Conservation (phyloP, 92 coral and sea anemone species). For the Bergia sp. region DNA sequence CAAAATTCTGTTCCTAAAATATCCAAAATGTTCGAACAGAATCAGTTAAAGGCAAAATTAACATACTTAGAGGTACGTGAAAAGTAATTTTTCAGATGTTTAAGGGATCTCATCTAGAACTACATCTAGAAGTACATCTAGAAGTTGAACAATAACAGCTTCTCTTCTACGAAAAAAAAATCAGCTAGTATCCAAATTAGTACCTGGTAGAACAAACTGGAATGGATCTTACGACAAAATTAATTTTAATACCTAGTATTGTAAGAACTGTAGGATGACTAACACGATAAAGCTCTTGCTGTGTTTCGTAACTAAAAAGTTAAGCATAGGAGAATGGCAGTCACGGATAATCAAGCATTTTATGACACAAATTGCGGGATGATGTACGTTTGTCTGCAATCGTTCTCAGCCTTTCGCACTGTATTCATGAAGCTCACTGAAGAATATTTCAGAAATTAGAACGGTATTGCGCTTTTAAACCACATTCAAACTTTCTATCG, state of each 20-base stretch:
- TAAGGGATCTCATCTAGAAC: too few relatives aligned
- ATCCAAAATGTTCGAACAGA: not conserved
- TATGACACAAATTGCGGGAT: not conserved
- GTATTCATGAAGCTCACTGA: too few relatives aligned
- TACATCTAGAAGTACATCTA: too few relatives aligned
- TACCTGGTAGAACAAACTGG: not conserved
- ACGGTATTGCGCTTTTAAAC: not conserved
- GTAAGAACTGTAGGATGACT: not conserved
- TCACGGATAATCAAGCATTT: not conserved
- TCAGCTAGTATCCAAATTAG: not conserved
- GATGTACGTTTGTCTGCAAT: not conserved
- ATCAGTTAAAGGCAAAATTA: not conserved
- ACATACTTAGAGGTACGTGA: not conserved
- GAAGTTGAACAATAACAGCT: not conserved
- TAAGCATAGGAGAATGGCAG: not conserved
- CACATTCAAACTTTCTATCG: too few relatives aligned
- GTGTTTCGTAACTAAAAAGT: too few relatives aligned
- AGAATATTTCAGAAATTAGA: too few relatives aligned
- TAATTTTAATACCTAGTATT: too few relatives aligned
- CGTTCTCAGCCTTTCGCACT: not conserved
- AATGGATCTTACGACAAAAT: too few relatives aligned
- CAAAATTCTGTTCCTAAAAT: slow-evolving; percentile 89
- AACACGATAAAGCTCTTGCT: too few relatives aligned
- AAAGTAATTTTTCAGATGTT: not conserved
- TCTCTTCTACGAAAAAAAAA: not conserved